Evolutionary conservation across 2,888 invertebrate species (phyloP), one percentile per base, ranked within the genome.

Genomic region (Eupeodes latifasciatus): DNA sequence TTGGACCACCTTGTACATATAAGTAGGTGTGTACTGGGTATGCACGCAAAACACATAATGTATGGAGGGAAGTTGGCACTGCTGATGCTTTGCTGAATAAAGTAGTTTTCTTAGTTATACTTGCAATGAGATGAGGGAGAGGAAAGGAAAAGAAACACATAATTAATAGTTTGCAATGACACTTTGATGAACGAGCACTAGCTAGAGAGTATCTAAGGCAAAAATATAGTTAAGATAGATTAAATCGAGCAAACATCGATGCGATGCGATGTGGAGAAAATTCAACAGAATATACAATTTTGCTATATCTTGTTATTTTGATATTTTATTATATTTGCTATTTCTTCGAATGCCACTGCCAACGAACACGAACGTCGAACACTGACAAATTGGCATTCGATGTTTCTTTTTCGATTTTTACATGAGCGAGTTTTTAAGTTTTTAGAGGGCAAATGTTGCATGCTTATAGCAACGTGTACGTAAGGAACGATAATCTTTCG

Each of bases 161-260:
- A 81, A 88, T 88, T 84, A 84, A 88, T 88, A 88, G 87, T 77
- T 81, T 88, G 62, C 76, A 72, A 72, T 88, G 87, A 81, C 87
- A 81, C 74, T 84, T 88, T 88, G 87, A 88, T 84, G 69, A 81
- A 88, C 84, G 84, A 84, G 61, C 59, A 47, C 76, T 12, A 14
- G 47, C 53, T 34, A 27, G 5, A 34, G 5, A 34, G 59, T n/a
- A 36, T 44, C 44, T 44, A 2, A 4, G 12, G 12, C 10, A 47
- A 10, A 49, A 19, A 27, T 27, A 40, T 40, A 40, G 40, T 47
- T 66, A 47, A 71, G 61, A 83, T 84, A 76, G 80, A 87, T 84
- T 84, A 84, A 87, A 84, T 87, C 80, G 76, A 83, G 78, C 82
- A 83, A 76, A 71, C 83, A 72, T 80, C 79, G 71, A 76, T 83